phyloP scores from a whole-genome alignment of 2,888 invertebrate genomes.

The Callinectes sapidus region DNA sequence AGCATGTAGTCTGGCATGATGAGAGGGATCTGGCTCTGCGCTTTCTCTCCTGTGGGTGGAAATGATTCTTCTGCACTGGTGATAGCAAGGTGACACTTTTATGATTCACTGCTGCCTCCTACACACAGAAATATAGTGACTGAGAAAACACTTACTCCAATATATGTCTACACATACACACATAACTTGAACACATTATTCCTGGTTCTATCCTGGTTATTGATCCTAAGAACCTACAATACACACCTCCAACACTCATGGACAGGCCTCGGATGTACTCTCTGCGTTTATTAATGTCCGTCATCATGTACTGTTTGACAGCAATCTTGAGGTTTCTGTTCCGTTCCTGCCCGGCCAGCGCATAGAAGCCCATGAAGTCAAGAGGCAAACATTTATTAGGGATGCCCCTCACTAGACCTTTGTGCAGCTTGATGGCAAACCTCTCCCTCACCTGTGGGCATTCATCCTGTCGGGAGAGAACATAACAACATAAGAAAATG shows the following conservation, averaged over 20 bases:
- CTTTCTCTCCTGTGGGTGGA: conserved; percentile 80
- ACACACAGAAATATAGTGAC: not conserved
- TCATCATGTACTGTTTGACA: conserved; percentile 86
- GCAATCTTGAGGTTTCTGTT: conserved; percentile 83
- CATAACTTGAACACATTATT: too few species aligned
- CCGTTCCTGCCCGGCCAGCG: conserved; percentile 90
- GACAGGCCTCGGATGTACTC: conserved; percentile 93
- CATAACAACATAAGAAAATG: too few species aligned
- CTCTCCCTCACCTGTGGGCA: conserved; percentile 86
- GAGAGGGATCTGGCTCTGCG: conserved; percentile 86
- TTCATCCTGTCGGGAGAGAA: conserved; percentile 75
- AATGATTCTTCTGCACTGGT: not conserved
- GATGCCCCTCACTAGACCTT: conserved; percentile 88
- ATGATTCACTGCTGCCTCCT: too few species aligned
- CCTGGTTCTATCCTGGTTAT: too few species aligned
- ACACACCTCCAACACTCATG: conserved; percentile 79
- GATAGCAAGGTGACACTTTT: not conserved
- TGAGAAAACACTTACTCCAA: too few species aligned
- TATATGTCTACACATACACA: not conserved
- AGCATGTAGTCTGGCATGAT: conserved; percentile 98
- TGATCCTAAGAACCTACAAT: too few species aligned
- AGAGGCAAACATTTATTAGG: conserved; percentile 93
- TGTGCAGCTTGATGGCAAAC: conserved; percentile 94
- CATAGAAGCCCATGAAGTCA: conserved; percentile 97
- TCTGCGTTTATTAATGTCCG: conserved; percentile 90